Conservation (phyloP, 1,140 invertebrate genomes). For the Euura lappo region DNA sequence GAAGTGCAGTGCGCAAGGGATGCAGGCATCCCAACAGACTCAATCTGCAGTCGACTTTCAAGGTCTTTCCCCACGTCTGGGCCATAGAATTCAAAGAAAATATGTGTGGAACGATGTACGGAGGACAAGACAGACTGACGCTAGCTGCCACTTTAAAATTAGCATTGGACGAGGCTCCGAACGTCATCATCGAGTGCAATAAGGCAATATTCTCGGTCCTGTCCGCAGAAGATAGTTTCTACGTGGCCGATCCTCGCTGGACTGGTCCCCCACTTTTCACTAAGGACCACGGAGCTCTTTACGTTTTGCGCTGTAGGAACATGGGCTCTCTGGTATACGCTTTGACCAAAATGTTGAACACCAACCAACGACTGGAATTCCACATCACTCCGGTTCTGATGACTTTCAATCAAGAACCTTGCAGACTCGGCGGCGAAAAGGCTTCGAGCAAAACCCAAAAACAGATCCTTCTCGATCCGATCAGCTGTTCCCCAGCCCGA, state of each 20-base stretch:
- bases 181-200: constrained; percentile 45
- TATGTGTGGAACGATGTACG: constrained; percentile 48
- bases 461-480: constrained; percentile 28
- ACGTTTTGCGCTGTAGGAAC: constrained; percentile 49
- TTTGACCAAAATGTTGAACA: constrained; percentile 50
- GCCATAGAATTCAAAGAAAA: constrained; percentile 37
- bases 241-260: constrained; percentile 47
- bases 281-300: constrained; percentile 45
- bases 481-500: constrained; percentile 32
- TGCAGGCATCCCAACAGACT: constrained; percentile 40
- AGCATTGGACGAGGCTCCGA: constrained; percentile 29
- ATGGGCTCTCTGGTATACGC: constrained; percentile 41
- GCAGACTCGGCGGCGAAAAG: constrained; percentile 9
- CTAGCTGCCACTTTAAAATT: constrained; percentile 28
- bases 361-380: constrained; percentile 45
- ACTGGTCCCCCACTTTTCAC: constrained; percentile 50
- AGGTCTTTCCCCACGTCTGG: constrained; percentile 49
- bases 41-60: constrained; percentile 40
- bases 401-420: constrained; percentile 36
- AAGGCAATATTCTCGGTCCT: constrained; percentile 38
- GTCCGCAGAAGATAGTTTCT: constrained; percentile 39
- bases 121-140: constrained; percentile 22
- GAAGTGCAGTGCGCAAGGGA: constrained; percentile 19
- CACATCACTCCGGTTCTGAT: constrained; percentile 41
- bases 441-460: constrained; percentile 20